Evolutionary conservation across 1,140 invertebrate genomes (phyloP).

Genomic region (Brachionus rubens): DNA sequence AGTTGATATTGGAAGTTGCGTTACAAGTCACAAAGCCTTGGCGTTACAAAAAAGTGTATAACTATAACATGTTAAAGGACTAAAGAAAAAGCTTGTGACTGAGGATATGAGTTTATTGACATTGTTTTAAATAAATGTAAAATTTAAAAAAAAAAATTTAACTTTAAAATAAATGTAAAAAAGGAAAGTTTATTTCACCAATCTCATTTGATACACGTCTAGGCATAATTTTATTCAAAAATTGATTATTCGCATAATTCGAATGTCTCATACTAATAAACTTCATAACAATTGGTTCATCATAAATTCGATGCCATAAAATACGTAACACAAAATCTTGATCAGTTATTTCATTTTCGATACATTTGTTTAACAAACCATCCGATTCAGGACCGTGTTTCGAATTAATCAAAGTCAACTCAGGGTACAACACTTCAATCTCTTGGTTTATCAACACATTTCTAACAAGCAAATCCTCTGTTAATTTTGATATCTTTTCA

Average conservation of each 20-base stretch:
- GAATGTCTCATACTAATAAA: slow-evolving; percentile 45
- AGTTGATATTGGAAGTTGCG: too few relatives aligned
- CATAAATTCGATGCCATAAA: slow-evolving; percentile 33
- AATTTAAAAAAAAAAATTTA: background rate
- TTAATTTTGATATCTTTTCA: background rate
- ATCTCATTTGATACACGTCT: background rate
- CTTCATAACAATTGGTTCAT: slow-evolving; percentile 27
- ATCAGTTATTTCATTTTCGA: slow-evolving; percentile 13
- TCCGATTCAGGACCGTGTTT: background rate
- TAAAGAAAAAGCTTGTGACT: too few relatives aligned
- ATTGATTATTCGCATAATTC: slow-evolving; percentile 7
- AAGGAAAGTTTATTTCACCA: background rate
- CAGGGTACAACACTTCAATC: slow-evolving; percentile 24
- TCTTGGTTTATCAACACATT: slow-evolving; percentile 4
- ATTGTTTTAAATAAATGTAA: background rate
- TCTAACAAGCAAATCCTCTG: background rate
- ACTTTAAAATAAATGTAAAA: background rate
- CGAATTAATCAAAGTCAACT: background rate
- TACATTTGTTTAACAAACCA: background rate
- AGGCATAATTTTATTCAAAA: background rate
- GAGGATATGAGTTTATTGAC: too few relatives aligned
- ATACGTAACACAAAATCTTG: slow-evolving; percentile 3
- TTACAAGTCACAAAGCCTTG: too few relatives aligned
- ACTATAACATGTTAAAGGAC: too few relatives aligned
- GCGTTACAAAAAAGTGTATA: too few relatives aligned